Conservation (phyloP, 1,140 invertebrate genomes). For the Zaprionus africanus region DNA sequence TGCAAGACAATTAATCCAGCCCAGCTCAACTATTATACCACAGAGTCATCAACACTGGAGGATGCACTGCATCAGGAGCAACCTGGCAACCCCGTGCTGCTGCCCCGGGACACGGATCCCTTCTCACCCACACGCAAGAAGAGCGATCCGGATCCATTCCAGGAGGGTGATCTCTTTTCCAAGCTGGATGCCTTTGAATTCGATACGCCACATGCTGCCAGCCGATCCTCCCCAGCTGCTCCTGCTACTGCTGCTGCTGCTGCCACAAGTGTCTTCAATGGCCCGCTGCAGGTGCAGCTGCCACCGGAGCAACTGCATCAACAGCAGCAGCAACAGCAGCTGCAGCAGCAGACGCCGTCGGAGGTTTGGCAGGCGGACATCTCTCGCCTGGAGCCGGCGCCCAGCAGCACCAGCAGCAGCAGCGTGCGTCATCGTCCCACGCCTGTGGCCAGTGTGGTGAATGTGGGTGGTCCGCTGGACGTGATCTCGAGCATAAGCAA, state of each 20-base stretch:
- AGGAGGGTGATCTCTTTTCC: constrained; percentile 86
- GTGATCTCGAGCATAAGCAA: constrained; percentile 83
- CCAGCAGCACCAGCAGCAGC: constrained; percentile 36
- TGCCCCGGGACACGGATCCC: constrained; percentile 83
- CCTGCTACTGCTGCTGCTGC: constrained; percentile 10
- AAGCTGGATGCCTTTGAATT: constrained; percentile 88
- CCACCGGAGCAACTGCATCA: constrained; percentile 60
- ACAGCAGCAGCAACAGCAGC: constrained; percentile 46
- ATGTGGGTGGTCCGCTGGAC: constrained; percentile 54
- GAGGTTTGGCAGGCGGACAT: constrained; percentile 41
- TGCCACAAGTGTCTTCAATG: constrained; percentile 54
- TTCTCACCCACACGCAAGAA: constrained; percentile 84
- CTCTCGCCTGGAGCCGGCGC: constrained; percentile 31
- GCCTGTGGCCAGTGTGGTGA: constrained; percentile 40
- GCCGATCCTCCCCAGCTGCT: constrained; percentile 19
- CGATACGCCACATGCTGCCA: constrained; percentile 75
- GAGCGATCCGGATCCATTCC: constrained; percentile 89
- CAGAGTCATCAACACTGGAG: constrained; percentile 60
- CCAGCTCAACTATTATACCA: constrained; percentile 75
- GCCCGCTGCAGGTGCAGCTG: constrained; percentile 67
- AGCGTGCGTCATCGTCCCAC: constrained; percentile 59
- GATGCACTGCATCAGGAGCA: constrained; percentile 27
- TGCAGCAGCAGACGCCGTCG: constrained; percentile 36
- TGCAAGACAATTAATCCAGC: constrained; percentile 69
- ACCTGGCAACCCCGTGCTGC: constrained; percentile 68